These are phyloP conservation scores for Grus americana DNA, from an alignment of 2,113 vertebrate genomes.

Conservation along the genomic window DNA sequence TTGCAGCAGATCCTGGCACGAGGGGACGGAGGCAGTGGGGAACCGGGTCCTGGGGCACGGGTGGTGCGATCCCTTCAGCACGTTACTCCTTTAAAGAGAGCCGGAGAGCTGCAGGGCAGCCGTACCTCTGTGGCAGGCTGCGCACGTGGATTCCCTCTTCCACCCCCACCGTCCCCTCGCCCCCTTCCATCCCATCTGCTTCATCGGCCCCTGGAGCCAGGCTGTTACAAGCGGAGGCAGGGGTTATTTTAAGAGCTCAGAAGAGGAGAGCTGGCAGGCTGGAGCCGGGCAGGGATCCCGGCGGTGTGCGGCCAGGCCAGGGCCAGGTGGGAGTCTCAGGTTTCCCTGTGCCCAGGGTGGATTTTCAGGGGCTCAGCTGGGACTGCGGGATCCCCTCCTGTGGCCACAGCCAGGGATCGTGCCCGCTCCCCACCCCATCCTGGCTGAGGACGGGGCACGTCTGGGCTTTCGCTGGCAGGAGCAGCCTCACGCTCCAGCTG, in stretches of 20 bases:
- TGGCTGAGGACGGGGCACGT: background rate
- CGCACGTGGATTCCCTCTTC: background rate
- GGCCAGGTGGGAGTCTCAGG: background rate
- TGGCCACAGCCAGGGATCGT: background rate
- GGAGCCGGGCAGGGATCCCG: background rate
- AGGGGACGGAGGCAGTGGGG: background rate
- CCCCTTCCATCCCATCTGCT: background rate
- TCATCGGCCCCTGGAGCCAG: background rate
- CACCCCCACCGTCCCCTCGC: background rate
- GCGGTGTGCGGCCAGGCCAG: background rate
- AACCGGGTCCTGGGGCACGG: background rate
- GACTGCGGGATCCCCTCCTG: background rate
- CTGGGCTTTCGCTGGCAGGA: background rate
- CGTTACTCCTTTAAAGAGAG: background rate
- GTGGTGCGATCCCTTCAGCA: background rate
- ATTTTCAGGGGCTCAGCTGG: background rate
- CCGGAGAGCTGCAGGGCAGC: background rate
- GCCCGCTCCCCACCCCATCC: background rate
- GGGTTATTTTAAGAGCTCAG: constrained; percentile 36
- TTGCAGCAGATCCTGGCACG: background rate
- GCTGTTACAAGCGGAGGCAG: background rate
- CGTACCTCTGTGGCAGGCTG: background rate
- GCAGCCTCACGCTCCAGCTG: background rate
- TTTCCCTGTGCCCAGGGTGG: constrained; percentile 19
- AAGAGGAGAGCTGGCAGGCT: constrained; percentile 6